Evolutionary conservation across 2,113 vertebrate genomes (phyloP).

Genomic region (Dicaeum eximium): DNA sequence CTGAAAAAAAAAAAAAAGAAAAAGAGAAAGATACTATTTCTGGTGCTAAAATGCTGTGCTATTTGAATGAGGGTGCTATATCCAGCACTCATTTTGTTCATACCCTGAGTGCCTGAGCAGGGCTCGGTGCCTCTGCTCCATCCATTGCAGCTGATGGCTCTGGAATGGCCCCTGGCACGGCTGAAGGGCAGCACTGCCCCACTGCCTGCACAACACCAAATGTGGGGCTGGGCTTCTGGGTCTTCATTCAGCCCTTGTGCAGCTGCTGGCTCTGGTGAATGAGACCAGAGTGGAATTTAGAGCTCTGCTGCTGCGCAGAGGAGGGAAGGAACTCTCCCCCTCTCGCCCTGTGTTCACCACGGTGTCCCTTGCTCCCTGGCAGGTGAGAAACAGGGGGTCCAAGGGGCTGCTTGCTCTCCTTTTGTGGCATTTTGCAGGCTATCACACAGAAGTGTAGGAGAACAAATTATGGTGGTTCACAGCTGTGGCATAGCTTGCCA

Average conservation of each 20-base stretch:
- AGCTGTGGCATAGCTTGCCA: background rate
- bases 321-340: background rate
- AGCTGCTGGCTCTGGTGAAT: background rate
- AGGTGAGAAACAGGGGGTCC: background rate
- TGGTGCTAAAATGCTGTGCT: background rate
- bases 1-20: background rate
- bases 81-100: background rate
- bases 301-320: rapidly evolving
- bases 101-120: background rate
- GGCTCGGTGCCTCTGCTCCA: background rate
- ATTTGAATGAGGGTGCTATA: conserved; percentile 7
- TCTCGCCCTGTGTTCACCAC: rapidly evolving
- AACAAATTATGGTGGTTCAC: background rate
- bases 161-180: background rate
- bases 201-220: background rate
- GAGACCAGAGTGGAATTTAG: background rate
- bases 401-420: background rate
- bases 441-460: background rate
- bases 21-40: conserved; percentile 9
- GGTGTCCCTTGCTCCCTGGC: background rate
- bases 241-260: background rate
- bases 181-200: background rate
- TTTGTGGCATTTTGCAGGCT: background rate
- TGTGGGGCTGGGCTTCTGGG: background rate
- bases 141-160: background rate